Conservation (phyloP, 2,888 invertebrate genomes). For the Ormyrus rosae region DNA sequence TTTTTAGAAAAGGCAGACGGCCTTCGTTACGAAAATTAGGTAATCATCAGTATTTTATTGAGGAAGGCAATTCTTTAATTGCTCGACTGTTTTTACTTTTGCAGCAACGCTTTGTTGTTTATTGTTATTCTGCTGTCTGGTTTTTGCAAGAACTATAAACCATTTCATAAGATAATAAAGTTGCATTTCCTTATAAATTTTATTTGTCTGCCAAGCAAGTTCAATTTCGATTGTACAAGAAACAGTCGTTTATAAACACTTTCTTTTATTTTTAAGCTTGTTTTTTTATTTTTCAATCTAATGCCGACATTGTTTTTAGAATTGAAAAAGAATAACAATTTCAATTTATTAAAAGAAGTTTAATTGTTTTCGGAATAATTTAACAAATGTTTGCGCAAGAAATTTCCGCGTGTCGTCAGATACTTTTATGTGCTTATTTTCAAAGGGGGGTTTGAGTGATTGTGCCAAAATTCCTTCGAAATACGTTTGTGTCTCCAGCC, state of each 20-base stretch:
- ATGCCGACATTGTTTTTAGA: too few relatives aligned
- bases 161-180: constrained; percentile 13
- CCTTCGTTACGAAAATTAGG: constrained; percentile 40
- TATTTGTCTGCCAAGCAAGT: neutral
- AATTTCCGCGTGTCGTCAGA: neutral
- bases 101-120: constrained; percentile 10
- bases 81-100: constrained; percentile 31
- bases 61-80: constrained; percentile 40
- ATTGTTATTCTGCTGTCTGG: constrained; percentile 17
- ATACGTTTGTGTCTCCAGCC: constrained; percentile 8
- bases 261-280: neutral
- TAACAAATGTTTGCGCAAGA: neutral
- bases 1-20: constrained; percentile 13
- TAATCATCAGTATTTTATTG: constrained; percentile 43
- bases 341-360: too few relatives aligned
- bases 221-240: neutral
- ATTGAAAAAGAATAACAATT: too few relatives aligned
- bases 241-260: neutral
- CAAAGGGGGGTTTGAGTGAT: neutral
- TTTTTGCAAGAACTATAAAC: constrained; percentile 31
- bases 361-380: too few relatives aligned
- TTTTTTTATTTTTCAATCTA: neutral
- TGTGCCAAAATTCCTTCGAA: constrained; percentile 15
- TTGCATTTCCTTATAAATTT: constrained; percentile 6
- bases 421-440: neutral